Evolutionary conservation across 2,113 vertebrate genomes (phyloP), one percentile per base, ranked within the genome.

Genomic region (Hippocampus zosterae): DNA sequence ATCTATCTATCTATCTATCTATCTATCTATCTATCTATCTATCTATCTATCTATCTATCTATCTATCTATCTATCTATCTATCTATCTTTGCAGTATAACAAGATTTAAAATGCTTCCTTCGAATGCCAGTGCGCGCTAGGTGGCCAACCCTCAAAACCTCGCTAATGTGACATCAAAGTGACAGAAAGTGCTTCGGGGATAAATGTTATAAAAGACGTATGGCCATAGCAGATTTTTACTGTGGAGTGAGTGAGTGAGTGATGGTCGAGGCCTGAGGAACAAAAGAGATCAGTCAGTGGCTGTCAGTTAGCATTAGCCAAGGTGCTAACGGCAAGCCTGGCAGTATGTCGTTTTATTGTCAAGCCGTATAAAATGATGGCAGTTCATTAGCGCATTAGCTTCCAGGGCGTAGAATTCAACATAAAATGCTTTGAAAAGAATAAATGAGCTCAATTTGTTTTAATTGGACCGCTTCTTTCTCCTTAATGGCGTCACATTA

Each of bases 361-460:
- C 11, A 23, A 3, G 63, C 41, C 23, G 3, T 65, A 65, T 25
- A 46, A 65, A 65, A 65, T 65, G 12, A 46, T 44, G 63, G 42
- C 63, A 46, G 23, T 44, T 44, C 63, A 25, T 65, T 44, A 60
- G 27, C n/a, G 42, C 41, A 25, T 25, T 27, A 27, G 46, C 63
- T 65, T 65, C 1, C 63, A 27, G 41, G 63, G 10, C 40, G 5
- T 65, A 44, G 63, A 65, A 65, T 65, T 46, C 6, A 15, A 46
- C 21, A 65, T 46, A 27, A 46, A 46, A 65, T 23, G 40, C 63
- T 46, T 46, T 65, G n/a, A 25, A 65, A 65, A 27, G 63, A 65
- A 42, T 42, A 64, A 64, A 44, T 15, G 62, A n/a, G 62, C 40
- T 42, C 62, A 64, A 44, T 65, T 42, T 46, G 23, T 65, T 65